phyloP scores from a whole-genome alignment of 2,797 vertebrate species.

The Perodicticus potto region DNA sequence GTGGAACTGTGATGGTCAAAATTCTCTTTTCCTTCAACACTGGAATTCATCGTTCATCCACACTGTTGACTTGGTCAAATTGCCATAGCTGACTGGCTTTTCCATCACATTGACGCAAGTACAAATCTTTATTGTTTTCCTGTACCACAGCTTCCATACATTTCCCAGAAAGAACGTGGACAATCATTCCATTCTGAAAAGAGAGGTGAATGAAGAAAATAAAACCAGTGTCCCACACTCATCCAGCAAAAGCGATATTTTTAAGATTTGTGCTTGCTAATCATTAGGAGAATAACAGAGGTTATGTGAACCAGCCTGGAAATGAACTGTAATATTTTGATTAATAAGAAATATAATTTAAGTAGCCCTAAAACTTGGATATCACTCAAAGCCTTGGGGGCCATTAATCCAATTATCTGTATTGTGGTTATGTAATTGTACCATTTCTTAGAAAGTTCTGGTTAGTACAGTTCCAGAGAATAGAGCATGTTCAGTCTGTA shows the following conservation, averaged over 20 bases:
- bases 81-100: constrained; percentile 91
- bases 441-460: constrained; percentile 27
- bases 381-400: neutral
- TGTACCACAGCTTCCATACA: constrained; percentile 91
- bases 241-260: neutral
- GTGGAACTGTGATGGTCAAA: neutral
- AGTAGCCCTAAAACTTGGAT: neutral
- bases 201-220: constrained; percentile 44
- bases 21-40: neutral
- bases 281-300: neutral
- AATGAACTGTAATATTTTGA: neutral
- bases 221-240: neutral
- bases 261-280: neutral
- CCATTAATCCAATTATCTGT: neutral
- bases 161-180: constrained; percentile 91
- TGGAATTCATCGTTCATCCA: constrained; percentile 83
- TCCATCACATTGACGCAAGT: constrained; percentile 88
- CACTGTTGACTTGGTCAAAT: constrained; percentile 88
- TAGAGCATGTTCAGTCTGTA: neutral
- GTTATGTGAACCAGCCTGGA: neutral
- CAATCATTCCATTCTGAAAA: constrained; percentile 90
- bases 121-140: constrained; percentile 85
- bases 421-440: neutral
- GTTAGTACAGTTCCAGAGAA: neutral
- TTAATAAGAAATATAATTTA: constrained; percentile 41